Conservation (phyloP, 2,888 invertebrate genomes). For the Apocheima hispidaria region DNA sequence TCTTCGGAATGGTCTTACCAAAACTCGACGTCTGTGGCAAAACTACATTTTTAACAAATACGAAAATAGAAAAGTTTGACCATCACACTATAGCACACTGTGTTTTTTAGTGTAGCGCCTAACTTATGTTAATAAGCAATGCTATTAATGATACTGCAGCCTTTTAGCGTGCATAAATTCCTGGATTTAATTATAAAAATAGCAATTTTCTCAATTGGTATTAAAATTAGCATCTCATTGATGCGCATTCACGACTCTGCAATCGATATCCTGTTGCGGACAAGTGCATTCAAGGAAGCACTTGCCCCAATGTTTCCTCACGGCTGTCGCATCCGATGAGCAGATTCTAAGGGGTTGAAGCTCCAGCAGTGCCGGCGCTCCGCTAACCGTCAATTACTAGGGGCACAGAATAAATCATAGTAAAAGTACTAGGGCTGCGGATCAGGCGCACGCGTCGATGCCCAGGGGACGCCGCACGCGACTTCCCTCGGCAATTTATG, state of each 20-base stretch:
- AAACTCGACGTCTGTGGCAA: too few relatives aligned
- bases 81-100: too few relatives aligned
- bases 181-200: neutral
- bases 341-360: slow-evolving; percentile 74
- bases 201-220: neutral
- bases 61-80: too few relatives aligned
- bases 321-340: slow-evolving; percentile 75
- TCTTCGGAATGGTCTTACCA: neutral
- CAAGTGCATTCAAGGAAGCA: slow-evolving; percentile 50
- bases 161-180: too few relatives aligned
- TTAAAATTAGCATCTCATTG: neutral
- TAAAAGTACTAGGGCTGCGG: slow-evolving; percentile 32
- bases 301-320: slow-evolving; percentile 65
- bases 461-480: slow-evolving; percentile 78
- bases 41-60: too few relatives aligned
- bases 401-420: slow-evolving; percentile 25
- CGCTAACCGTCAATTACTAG: slow-evolving; percentile 71
- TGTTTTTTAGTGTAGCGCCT: slow-evolving; percentile 1
- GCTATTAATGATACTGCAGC: too few relatives aligned
- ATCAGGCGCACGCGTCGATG: slow-evolving; percentile 69
- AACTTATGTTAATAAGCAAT: neutral
- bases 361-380: slow-evolving; percentile 63
- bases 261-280: slow-evolving; percentile 22
- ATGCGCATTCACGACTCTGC: slow-evolving; percentile 3
- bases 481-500: slow-evolving; percentile 73